Evolutionary conservation across 2,113 vertebrate species (phyloP).

Genomic region (Lynx canadensis): DNA sequence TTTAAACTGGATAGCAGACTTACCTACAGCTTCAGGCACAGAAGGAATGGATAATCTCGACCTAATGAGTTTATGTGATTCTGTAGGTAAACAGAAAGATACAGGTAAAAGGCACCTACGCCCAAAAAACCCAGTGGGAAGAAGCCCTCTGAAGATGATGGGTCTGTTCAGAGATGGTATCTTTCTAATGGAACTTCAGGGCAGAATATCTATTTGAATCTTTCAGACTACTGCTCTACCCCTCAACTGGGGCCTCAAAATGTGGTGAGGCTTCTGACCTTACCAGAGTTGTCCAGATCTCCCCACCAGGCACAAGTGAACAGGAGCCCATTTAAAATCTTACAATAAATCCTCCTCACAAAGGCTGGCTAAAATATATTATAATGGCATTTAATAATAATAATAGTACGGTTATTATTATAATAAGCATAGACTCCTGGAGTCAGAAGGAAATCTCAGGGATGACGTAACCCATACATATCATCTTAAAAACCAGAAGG

Average conservation of each 20-base stretch:
- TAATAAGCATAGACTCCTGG: background rate
- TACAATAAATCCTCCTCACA: background rate
- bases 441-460: background rate
- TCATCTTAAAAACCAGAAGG: background rate
- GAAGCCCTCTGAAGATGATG: background rate
- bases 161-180: background rate
- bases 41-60: background rate
- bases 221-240: background rate
- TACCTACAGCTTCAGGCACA: background rate
- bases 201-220: background rate
- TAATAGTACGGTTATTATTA: background rate
- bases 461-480: background rate
- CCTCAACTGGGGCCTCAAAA: background rate
- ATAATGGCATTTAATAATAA: background rate
- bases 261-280: background rate
- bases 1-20: background rate
- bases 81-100: background rate
- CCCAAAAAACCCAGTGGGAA: background rate
- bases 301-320: background rate
- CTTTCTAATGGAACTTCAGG: background rate
- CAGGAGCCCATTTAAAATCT: background rate
- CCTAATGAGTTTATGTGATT: background rate
- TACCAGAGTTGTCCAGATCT: background rate
- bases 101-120: background rate
- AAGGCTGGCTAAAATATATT: background rate